Conservation (phyloP, 2,797 vertebrate species). For the Brachyrhaphis roseni region DNA sequence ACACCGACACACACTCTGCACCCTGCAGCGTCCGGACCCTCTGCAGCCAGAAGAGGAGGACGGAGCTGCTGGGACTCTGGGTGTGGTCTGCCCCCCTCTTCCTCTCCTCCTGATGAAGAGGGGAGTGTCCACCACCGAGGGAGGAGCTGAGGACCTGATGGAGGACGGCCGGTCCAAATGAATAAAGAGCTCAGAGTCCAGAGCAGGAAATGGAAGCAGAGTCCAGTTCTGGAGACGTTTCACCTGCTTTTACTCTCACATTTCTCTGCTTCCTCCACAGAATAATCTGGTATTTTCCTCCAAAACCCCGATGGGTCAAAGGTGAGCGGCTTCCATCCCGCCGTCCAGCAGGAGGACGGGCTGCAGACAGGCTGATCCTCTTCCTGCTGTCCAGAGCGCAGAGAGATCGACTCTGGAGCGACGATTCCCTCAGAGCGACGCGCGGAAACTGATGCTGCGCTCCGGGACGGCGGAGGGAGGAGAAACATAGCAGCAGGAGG, state of each 20-base stretch:
- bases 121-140: not conserved
- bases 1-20: slow-evolving; percentile 22
- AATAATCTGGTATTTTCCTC: too few species aligned
- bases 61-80: slow-evolving; percentile 32
- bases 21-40: slow-evolving; percentile 5
- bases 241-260: slow-evolving; percentile 9
- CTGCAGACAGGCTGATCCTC: not conserved
- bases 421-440: not conserved
- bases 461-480: slow-evolving; percentile 34
- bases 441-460: slow-evolving; percentile 14
- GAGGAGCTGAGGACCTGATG: slow-evolving; percentile 17
- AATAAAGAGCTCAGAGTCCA: not conserved
- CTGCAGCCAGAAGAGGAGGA: not conserved
- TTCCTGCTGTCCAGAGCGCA: not conserved
- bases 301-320: slow-evolving; percentile 13
- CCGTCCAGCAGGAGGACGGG: not conserved
- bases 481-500: slow-evolving; percentile 69
- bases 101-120: slow-evolving; percentile 16
- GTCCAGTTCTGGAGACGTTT: not conserved
- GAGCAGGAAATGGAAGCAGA: not conserved
- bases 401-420: not conserved
- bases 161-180: too few species aligned
- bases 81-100: slow-evolving; percentile 32
- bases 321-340: slow-evolving; percentile 17
- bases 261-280: too few species aligned